Conservation (phyloP, 2,888 invertebrate genomes). For the Stegophylla sp. region DNA sequence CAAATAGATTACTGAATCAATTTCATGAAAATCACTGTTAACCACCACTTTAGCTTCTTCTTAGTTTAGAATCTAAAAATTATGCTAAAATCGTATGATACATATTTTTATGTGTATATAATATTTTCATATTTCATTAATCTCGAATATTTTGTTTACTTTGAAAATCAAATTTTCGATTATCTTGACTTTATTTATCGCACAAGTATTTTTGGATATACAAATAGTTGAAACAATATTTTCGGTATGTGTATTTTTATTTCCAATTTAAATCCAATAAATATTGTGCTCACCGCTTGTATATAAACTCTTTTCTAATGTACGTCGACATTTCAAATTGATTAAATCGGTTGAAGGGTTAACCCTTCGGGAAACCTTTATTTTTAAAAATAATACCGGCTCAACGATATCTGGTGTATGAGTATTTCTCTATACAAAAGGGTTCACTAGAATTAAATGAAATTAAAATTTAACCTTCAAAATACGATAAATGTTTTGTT, state of each 20-base stretch:
- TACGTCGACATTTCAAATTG: background rate
- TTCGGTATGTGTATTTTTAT: background rate
- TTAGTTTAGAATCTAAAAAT: no score
- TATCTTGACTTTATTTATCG: no score
- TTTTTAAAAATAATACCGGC: conserved; percentile 3
- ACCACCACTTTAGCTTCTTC: no score
- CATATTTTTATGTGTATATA: background rate
- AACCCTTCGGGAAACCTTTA: conserved; percentile 8
- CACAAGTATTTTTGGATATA: background rate
- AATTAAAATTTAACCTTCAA: background rate
- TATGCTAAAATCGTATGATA: no score
- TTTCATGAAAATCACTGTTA: no score
- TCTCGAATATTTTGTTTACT: no score
- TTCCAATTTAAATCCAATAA: background rate
- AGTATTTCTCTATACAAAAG: background rate
- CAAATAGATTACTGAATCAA: no score
- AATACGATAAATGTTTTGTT: conserved; percentile 13
- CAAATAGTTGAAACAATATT: background rate
- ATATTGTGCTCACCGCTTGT: background rate
- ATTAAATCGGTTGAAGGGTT: background rate
- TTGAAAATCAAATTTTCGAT: no score
- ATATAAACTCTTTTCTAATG: background rate
- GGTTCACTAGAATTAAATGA: background rate
- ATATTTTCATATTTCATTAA: background rate
- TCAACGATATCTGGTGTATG: background rate